phyloP scores from a whole-genome alignment of 2,797 vertebrate genomes.

The Astyanax mexicanus region DNA sequence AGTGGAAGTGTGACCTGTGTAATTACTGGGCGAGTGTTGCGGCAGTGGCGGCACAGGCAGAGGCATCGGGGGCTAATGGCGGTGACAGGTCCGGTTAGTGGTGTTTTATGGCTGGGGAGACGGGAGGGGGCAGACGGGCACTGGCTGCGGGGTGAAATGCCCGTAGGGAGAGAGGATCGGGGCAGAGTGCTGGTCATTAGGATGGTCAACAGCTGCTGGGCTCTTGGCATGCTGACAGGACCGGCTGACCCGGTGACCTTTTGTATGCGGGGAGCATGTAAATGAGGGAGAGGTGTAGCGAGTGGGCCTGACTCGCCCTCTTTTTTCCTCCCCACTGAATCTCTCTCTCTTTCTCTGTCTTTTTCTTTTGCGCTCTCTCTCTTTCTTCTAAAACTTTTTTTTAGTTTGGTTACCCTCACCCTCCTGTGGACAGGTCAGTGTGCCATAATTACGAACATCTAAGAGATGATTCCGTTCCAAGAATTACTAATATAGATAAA shows the following conservation, averaged over 20 bases:
- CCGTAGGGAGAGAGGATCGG: slow-evolving; percentile 48
- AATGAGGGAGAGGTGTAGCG: slow-evolving; percentile 57
- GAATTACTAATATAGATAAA: slow-evolving; percentile 56
- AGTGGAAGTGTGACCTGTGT: slow-evolving; percentile 46
- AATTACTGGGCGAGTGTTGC: slow-evolving; percentile 54
- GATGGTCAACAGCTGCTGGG: slow-evolving; percentile 70
- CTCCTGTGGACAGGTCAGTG: slow-evolving; percentile 54
- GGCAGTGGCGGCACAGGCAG: slow-evolving; percentile 30
- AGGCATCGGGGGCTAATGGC: slow-evolving; percentile 45
- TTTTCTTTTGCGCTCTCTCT: not conserved
- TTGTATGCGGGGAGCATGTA: slow-evolving; percentile 63
- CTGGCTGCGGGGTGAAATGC: slow-evolving; percentile 41
- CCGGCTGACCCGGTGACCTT: slow-evolving; percentile 61
- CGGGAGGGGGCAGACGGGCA: slow-evolving; percentile 37
- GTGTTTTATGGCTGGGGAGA: slow-evolving; percentile 53
- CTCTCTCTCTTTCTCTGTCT: slow-evolving; percentile 13
- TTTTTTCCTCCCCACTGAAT: not conserved
- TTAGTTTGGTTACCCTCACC: not conserved
- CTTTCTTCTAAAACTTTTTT: not conserved
- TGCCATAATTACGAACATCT: slow-evolving; percentile 65
- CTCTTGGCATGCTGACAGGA: slow-evolving; percentile 64
- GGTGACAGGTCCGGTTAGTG: slow-evolving; percentile 58
- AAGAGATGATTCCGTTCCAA: slow-evolving; percentile 67
- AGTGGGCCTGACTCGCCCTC: slow-evolving; percentile 6
- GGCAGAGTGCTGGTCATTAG: slow-evolving; percentile 64